Percentiles rank a stretch among this genome's conserved stretches.
These are phyloP conservation scores for Entosphenus tridentatus DNA, from an alignment of 2,113 vertebrate species.

Conservation along the genomic window DNA sequence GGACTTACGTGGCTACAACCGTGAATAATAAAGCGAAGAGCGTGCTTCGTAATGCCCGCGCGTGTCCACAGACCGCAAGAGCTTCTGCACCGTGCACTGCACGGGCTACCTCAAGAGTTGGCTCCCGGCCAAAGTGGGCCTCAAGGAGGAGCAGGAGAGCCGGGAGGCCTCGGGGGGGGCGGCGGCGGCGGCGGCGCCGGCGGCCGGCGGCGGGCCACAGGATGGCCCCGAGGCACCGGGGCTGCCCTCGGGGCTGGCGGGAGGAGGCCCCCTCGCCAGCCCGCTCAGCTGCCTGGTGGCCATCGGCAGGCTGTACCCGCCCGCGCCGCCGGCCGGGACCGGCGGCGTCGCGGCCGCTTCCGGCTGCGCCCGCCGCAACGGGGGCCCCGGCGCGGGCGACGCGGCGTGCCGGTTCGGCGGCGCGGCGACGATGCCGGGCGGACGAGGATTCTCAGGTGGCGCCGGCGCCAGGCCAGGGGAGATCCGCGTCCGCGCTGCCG, in stretches of 20 bases:
- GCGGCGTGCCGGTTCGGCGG: too few relatives aligned
- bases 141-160: constrained; percentile 34
- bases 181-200: constrained; percentile 79
- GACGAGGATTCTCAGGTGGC: too few relatives aligned
- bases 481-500: constrained; percentile 43
- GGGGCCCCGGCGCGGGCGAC: background rate
- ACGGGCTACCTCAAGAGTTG: constrained; percentile 63
- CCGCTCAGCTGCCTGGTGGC: constrained; percentile 62
- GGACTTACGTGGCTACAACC: too few relatives aligned
- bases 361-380: constrained; percentile 19
- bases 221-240: too few relatives aligned
- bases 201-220: constrained; percentile 22
- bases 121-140: constrained; percentile 37
- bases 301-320: constrained; percentile 42
- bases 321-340: constrained; percentile 27
- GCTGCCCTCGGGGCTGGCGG: too few relatives aligned
- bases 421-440: too few relatives aligned
- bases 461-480: constrained; percentile 18
- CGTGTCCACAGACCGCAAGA: constrained; percentile 32
- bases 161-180: constrained; percentile 35
- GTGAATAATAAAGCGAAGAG: too few relatives aligned
- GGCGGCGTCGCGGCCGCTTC: too few relatives aligned
- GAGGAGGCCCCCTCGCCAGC: constrained; percentile 13
- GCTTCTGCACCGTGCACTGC: constrained; percentile 62
- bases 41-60: too few relatives aligned